These are phyloP conservation scores for Pinna nobilis DNA, from an alignment of 1,140 invertebrate genomes.

Conservation along the genomic window DNA sequence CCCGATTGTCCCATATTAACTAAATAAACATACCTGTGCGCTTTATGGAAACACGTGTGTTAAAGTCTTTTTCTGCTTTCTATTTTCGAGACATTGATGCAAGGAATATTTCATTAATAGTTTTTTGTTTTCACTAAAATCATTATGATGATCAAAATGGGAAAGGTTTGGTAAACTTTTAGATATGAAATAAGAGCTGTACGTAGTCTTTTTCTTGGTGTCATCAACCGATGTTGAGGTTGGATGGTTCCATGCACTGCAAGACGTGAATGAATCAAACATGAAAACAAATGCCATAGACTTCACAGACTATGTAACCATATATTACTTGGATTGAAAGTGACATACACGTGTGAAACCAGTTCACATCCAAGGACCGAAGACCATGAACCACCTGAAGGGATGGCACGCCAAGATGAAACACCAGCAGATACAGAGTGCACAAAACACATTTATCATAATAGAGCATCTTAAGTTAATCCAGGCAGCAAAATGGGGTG, in stretches of 20 bases:
- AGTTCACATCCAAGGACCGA: background rate
- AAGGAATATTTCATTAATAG: no score
- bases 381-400: background rate
- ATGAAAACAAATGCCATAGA: background rate
- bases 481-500: background rate
- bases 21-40: no score
- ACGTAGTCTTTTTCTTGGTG: constrained; percentile 5
- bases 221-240: background rate
- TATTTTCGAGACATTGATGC: no score
- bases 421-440: background rate
- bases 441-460: background rate
- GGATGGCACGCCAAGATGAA: background rate
- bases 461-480: background rate
- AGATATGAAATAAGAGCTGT: no score
- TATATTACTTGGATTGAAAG: background rate
- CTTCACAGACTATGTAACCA: background rate
- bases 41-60: no score
- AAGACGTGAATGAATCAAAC: background rate
- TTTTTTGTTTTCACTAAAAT: no score
- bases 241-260: background rate
- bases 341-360: background rate
- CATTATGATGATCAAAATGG: no score
- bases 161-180: no score
- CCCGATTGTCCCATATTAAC: no score
- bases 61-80: no score